Evolutionary conservation across 1,140 invertebrate genomes (phyloP), one percentile per base, ranked within the genome.

Genomic region (Drosophila tani): DNA sequence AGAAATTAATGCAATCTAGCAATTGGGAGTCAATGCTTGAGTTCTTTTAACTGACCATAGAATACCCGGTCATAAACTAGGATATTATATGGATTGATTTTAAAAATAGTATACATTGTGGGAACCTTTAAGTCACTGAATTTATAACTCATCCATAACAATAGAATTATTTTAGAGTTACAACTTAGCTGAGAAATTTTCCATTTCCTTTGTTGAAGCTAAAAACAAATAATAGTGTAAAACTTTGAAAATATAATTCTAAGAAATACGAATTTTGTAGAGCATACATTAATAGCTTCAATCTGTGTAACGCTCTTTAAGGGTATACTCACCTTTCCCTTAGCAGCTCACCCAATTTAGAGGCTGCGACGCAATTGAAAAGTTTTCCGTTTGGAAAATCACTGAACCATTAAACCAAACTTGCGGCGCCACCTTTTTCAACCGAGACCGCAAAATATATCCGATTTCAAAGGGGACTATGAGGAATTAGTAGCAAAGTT

Each of bases 371-470:
- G 83, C 77, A 86, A 84, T 79, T 75, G 45, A 45, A 56, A 70
- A 80, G 27, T 85, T 85, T 81, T 73, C 47, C 69, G 32, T 47
- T 78, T 46, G 65, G 43, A 80, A 85, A 85, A 66, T 75, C 78
- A 86, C 64, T 85, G 73, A 85, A 58, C 77, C 65, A 51, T 59
- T 57, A 55, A 73, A 55, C 50, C 65, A 55, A 67, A 66, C 59
- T 50, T 79, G 82, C 75, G 82, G 75, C 83, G 83, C 82, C 74
- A 66, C 51, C 45, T 60, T 59, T 66, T 47, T 70, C 57, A 17
- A 47, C 19, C 74, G 50, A 43, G 57, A 70, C 69, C 83, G 38
- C 76, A 70, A 59, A 78, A 78, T 17, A 55, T 88, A 87, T 87
- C 71, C 27, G 56, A 83, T 87, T 83, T 81, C 84, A 80, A 80